Evolutionary conservation across 2,888 invertebrate species (phyloP).

Genomic region (Xylota segnis): DNA sequence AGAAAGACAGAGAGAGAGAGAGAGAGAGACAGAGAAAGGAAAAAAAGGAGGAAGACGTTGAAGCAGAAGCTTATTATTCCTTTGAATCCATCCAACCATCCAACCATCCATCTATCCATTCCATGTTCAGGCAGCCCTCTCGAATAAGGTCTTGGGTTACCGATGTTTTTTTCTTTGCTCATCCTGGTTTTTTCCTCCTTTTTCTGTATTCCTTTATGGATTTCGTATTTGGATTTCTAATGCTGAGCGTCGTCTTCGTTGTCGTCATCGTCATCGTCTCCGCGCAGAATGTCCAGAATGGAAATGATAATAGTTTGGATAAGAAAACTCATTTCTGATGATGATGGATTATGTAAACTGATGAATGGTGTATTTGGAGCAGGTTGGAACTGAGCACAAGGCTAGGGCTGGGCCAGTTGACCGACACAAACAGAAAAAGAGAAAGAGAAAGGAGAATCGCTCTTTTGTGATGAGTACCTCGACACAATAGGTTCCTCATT

Average conservation of each 20-base stretch:
- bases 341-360: conserved; percentile 77
- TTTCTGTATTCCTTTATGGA: conserved; percentile 52
- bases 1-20: neutral
- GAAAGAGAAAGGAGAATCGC: conserved; percentile 33
- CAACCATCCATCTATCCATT: conserved; percentile 55
- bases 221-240: conserved; percentile 70
- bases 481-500: conserved; percentile 67
- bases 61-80: conserved; percentile 74
- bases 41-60: conserved; percentile 66
- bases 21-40: neutral
- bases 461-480: conserved; percentile 54
- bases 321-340: conserved; percentile 74
- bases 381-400: conserved; percentile 40
- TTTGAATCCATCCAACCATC: conserved; percentile 62
- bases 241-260: conserved; percentile 34
- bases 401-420: conserved; percentile 26
- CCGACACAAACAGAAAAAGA: no score
- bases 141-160: conserved; percentile 63
- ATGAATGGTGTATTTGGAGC: conserved; percentile 72
- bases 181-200: conserved; percentile 28
- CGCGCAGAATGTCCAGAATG: conserved; percentile 66
- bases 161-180: conserved; percentile 25
- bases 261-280: conserved; percentile 38
- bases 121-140: conserved; percentile 59
- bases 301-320: conserved; percentile 76